Percentiles rank a stretch among this genome's conserved stretches.
Evolutionary conservation across 2,113 vertebrate species (phyloP).

Genomic region (Mustela nigripes): DNA sequence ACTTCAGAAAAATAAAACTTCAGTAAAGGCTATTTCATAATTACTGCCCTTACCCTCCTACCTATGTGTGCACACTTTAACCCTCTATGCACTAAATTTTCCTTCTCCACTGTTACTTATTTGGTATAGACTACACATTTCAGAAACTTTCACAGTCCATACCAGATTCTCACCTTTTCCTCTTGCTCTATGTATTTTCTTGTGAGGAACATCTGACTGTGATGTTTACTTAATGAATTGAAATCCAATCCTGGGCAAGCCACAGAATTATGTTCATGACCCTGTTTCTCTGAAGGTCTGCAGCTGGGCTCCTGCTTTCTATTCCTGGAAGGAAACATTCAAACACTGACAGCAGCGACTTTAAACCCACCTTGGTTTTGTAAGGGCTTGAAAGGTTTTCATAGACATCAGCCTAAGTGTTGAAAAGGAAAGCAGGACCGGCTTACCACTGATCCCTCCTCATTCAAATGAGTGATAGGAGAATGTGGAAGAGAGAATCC

Average conservation of each 20-base stretch:
- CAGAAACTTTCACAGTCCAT: background rate
- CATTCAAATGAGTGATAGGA: background rate
- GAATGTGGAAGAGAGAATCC: background rate
- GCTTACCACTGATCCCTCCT: background rate
- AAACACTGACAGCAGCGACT: background rate
- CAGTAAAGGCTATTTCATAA: background rate
- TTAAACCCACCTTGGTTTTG: background rate
- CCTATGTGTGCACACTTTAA: background rate
- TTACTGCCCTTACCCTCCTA: background rate
- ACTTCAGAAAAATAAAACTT: background rate
- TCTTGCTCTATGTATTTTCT: background rate
- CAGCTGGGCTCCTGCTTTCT: background rate
- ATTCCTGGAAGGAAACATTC: background rate
- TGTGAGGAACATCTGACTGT: background rate
- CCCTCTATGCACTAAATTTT: background rate
- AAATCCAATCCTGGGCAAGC: background rate
- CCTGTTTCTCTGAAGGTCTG: background rate
- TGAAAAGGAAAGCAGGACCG: background rate
- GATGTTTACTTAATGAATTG: conserved; percentile 18
- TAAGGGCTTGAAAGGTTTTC: background rate
- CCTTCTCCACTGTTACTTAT: background rate
- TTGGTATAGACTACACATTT: background rate
- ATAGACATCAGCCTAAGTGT: background rate
- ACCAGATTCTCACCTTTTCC: background rate
- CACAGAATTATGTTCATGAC: background rate